These are phyloP conservation scores for Batillaria attramentaria DNA, from an alignment of 1,140 invertebrate genomes.

Conservation along the genomic window DNA sequence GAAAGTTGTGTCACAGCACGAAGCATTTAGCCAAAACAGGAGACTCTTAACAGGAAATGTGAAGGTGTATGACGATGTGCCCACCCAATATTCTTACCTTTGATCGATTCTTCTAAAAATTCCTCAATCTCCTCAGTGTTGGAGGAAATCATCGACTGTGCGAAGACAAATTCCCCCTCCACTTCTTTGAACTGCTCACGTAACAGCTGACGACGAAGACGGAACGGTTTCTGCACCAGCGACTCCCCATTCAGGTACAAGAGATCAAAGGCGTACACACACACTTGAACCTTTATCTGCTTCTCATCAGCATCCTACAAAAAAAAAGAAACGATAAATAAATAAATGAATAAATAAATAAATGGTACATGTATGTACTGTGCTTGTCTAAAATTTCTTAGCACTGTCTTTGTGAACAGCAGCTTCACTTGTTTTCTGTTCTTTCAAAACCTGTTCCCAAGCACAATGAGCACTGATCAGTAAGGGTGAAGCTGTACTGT, in stretches of 20 bases:
- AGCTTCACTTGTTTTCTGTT: no score
- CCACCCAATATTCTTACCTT: conserved; percentile 77
- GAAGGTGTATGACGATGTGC: no score
- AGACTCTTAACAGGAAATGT: no score
- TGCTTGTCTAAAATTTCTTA: no score
- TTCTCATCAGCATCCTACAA: conserved; percentile 86
- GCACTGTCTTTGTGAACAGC: no score
- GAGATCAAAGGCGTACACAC: conserved; percentile 98
- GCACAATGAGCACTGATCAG: no score
- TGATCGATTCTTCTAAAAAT: conserved; percentile 96
- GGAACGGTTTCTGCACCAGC: conserved; percentile 86
- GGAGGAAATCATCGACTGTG: conserved; percentile 82
- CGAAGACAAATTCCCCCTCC: conserved; percentile 92
- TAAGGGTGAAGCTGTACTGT: no score
- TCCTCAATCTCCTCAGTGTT: conserved; percentile 94
- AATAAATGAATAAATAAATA: no score
- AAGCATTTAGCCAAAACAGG: no score
- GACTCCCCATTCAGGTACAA: conserved; percentile 94
- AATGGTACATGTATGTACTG: no score
- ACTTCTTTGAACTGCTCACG: conserved; percentile 79
- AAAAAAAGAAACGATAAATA: conserved; percentile 31
- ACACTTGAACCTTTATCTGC: conserved; percentile 97
- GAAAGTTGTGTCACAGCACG: no score
- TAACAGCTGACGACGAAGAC: conserved; percentile 83
- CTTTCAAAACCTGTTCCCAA: no score